Percentiles rank a stretch among this genome's conserved stretches.
phyloP scores from a whole-genome alignment of 2,888 invertebrate species.

The Caenorhabditis zanzibari region DNA sequence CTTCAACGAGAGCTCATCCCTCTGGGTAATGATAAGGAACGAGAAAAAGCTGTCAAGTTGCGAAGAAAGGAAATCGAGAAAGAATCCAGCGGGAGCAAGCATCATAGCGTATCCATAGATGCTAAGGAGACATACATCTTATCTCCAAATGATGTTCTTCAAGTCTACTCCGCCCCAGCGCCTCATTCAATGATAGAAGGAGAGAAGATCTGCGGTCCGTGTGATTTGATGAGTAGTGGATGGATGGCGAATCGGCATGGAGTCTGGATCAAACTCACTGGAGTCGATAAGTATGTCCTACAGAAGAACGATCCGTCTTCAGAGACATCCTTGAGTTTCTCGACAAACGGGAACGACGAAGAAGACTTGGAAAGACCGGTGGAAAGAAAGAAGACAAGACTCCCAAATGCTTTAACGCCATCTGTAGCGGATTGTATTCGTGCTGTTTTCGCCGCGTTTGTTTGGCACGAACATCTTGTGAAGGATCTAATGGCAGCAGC shows the following conservation, averaged over 20 bases:
- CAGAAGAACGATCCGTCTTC: conserved; percentile 62
- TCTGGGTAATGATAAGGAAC: conserved; percentile 42
- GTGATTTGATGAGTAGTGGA: conserved; percentile 73
- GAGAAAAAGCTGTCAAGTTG: conserved; percentile 48
- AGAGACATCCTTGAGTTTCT: conserved; percentile 66
- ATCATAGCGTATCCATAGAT: conserved; percentile 76
- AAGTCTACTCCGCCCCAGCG: conserved; percentile 68
- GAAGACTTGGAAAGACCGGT: conserved; percentile 55
- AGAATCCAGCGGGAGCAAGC: conserved; percentile 52
- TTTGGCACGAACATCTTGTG: conserved; percentile 98
- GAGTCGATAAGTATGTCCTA: conserved; percentile 73
- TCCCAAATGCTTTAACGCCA: conserved; percentile 75
- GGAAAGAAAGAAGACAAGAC: conserved; percentile 34
- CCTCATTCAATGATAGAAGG: conserved; percentile 67
- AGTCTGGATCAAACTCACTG: conserved; percentile 75
- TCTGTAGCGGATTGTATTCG: conserved; percentile 84
- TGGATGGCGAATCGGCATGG: conserved; percentile 78
- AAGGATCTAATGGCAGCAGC: conserved; percentile 99
- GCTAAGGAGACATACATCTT: conserved; percentile 73
- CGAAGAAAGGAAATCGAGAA: conserved; percentile 57
- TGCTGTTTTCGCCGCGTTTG: conserved; percentile 95
- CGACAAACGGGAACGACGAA: conserved; percentile 76
- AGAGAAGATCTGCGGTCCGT: conserved; percentile 61
- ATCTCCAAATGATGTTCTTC: conserved; percentile 70
- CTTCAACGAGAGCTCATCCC: conserved; percentile 85